Evolutionary conservation across 2,888 invertebrate species (phyloP), one percentile per base, ranked within the genome.

Genomic region (Drosophila mayaguana): DNA sequence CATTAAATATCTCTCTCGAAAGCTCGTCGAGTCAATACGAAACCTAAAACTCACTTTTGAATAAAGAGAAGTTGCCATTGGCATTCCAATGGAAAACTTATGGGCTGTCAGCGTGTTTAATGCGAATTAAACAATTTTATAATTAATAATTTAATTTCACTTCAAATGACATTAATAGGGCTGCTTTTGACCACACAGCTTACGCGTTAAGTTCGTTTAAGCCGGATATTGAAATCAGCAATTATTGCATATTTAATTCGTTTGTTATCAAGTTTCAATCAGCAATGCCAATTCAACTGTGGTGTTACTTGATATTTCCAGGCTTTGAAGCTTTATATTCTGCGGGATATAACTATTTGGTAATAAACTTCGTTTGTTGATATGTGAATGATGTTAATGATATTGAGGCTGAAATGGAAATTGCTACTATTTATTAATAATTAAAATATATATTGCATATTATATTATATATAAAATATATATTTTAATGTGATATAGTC

Each of bases 171-270:
- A n/a, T 38, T 22, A 22, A 53, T 53, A 22, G 38, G 12, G 38
- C 38, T n/a, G 38, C 25, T 3, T n/a, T 25, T 38, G 38, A 28
- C 14, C 54, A 6, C 40, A 28, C n/a, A 28, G 54, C 25, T 40
- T 40, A 54, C 28, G 18, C 3, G 40, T 54, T 54, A 14, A 38
- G 16, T 53, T 38, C 34, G 36, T 38, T 36, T 53, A 38, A 38
- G 25, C n/a, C 38, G 38, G 38, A 54, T 54, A 25, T 54, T 54
- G 22, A 38, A 38, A 54, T 40, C 54, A 22, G 25, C n/a, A 54
- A 54, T 54, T 38, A 38, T 54, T 54, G 38, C 38, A 54, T 54
- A 54, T 38, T 54, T 53, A 34, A 51, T 34, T 32, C 34, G 51
- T 20, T 54, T n/a, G 22, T 38, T 25, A 38, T 54, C 53, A 11